Base-by-base conservation (phyloP, 2,797 vertebrate species). In the Pseudomugil gertrudae region DNA sequence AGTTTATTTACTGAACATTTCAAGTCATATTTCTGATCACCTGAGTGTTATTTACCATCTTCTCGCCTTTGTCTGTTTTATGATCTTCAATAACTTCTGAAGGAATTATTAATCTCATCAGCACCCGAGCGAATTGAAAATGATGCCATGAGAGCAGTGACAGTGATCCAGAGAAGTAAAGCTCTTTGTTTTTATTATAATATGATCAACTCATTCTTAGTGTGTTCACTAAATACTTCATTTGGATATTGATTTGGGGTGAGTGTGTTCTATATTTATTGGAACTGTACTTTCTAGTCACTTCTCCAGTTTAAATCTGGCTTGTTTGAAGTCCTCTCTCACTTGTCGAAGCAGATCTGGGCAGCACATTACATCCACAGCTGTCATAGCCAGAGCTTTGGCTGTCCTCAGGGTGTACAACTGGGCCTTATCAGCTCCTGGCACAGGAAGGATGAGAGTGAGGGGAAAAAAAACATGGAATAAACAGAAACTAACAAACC, bases 301-400 rank as follows among this genome's bases (percentile, higher is more conserved):
- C 54, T 58, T 74, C 54, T 74, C 69, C 57, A 71, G 68, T 51
- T 70, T 69, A 24, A 26, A 54, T 63, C 80, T 78, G 81, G 81
- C 76, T 50, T 52, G 76, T 6, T 19, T 74, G 77, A 87, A 90
- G 70, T 90, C 95, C 11, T 95, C 89, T 70, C 72, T 86, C 51
- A 74, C 86, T 84, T 73, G 67, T 57, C 13, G 64, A 57, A 84
- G 70, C 66, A 88, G 75, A 82, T 63, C 79, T 5, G 84, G 84
- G 72, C 93, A 92, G 90, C 95, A 95, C 58, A 96, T 84, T 1
- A 96, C 91, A 74, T 97, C 96, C 85, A 96, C 83, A 9, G 96
- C 96, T 69, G 96, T 97, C 95, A 96, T 96, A 8, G 95, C 94
- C 90, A 96, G 86, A 60, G 95, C 94, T 84, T 95, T 96, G 66